A percentile compares a stretch with the other conserved stretches of the same genome.
Conservation (phyloP, 2,888 invertebrate genomes). For the Theristus sp. region DNA sequence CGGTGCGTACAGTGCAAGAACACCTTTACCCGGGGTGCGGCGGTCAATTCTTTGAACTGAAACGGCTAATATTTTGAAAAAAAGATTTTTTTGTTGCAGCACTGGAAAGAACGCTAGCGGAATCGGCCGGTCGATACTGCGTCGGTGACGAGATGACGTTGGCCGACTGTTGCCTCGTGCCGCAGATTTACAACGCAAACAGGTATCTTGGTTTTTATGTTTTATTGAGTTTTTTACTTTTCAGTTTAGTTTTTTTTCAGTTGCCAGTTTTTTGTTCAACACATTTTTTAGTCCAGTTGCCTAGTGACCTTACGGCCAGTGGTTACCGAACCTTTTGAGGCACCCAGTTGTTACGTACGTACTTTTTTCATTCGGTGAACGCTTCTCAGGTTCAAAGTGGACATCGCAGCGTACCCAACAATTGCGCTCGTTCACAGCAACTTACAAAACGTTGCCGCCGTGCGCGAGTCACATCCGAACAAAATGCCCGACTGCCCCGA, state of each 20-base stretch:
- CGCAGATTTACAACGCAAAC: constrained; percentile 79
- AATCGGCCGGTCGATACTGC: constrained; percentile 55
- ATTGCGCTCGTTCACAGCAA: constrained; percentile 67
- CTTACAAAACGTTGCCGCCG: constrained; percentile 69
- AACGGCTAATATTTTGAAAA: no score
- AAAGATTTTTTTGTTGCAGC: no score
- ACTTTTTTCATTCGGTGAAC: no score
- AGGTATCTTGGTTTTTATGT: constrained; percentile 43
- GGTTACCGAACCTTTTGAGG: no score
- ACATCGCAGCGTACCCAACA: constrained; percentile 65
- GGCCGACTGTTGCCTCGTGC: constrained; percentile 81
- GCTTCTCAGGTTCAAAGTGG: constrained; percentile 61
- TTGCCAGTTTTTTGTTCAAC: no score
- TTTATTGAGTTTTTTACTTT: no score
- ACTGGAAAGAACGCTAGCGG: constrained; percentile 61
- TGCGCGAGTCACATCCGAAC: constrained; percentile 70
- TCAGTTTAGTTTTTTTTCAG: no score
- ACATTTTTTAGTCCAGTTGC: no score
- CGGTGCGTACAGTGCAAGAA: no score
- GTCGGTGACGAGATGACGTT: constrained; percentile 77
- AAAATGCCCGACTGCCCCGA: constrained; percentile 76
- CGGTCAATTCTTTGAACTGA: no score
- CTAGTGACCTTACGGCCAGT: no score
- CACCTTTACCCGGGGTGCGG: no score
- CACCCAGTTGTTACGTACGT: not conserved